Conservation (phyloP, 2,888 invertebrate species). For the Xestia c-nigrum region DNA sequence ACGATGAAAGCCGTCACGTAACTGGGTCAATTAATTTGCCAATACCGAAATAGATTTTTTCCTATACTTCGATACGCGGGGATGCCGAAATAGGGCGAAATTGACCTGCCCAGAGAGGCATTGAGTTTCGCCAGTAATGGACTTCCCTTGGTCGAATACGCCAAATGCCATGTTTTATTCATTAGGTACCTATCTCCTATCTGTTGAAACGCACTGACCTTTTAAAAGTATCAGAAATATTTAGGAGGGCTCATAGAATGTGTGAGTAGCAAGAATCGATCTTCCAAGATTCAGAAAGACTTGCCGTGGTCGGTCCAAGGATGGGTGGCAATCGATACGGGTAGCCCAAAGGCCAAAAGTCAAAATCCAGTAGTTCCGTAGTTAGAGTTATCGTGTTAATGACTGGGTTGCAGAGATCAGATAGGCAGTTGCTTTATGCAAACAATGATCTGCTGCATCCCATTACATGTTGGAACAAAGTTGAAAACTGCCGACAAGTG, state of each 20-base stretch:
- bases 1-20: constrained; percentile 57
- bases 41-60: constrained; percentile 53
- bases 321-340: too few relatives aligned
- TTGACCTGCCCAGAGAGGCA: constrained; percentile 57
- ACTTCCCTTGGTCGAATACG: constrained; percentile 33
- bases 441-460: background rate
- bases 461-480: background rate
- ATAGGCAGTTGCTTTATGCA: background rate
- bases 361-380: too few relatives aligned
- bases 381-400: too few relatives aligned
- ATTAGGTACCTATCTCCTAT: constrained; percentile 28
- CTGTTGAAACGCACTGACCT: constrained; percentile 22
- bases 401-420: too few relatives aligned
- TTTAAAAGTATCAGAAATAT: constrained; percentile 30
- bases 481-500: background rate
- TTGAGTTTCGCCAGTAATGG: constrained; percentile 65
- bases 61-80: constrained; percentile 37
- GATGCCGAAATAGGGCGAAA: constrained; percentile 56
- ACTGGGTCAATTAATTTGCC: constrained; percentile 60
- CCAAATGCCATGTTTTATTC: constrained; percentile 51
- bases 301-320: background rate
- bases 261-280: background rate
- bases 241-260: background rate
- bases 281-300: background rate
- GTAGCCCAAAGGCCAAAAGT: background rate